Evolutionary conservation across 2,797 vertebrate species (phyloP), one percentile per base, ranked within the genome.

Genomic region (Channa striata): DNA sequence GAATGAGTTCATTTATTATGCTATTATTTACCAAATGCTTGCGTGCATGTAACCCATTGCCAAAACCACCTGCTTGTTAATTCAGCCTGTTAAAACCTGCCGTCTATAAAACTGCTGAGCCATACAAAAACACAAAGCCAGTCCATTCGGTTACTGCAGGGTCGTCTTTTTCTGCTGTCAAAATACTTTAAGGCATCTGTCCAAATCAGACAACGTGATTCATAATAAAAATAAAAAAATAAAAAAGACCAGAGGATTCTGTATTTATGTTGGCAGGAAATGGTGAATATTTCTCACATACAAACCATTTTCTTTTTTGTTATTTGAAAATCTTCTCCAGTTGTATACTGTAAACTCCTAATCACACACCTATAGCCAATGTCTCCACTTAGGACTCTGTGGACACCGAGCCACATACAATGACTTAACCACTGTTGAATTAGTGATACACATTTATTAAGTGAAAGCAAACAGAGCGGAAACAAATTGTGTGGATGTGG

Each of bases 61-160:
- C 66, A 77, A 61, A 82, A 61, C 50, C 81, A 73, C 72, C 74
- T 74, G 74, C 58, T 34, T 57, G 42, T 54, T 79, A 81, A 84
- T 72, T 78, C 52, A 66, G 66, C 78, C 49, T 25, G 48, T 76
- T 43, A 43, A 46, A 39, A n/a, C 62, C 78, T 72, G 77, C 75
- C 64, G 75, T 37, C 62, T 72, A 54, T 52, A 75, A 71, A 69
- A 42, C 12, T 20, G 36, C 74, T 52, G 70, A 74, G 42, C 48
- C 20, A 36, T 11, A 36, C 21, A 25, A 59, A 59, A 51, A 73
- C 51, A 47, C 8, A 42, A 59, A 14, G 44, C 50, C 70, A 56
- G 25, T 1, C 17, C 16, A 1, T 33, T n/a, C 5, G 12, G 46
- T 42, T 23, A 23, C 42, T 11, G 1, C 16, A 6, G 19, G 23